Conservation (phyloP, 2,113 vertebrate genomes). For the Halichoeres trimaculatus region DNA sequence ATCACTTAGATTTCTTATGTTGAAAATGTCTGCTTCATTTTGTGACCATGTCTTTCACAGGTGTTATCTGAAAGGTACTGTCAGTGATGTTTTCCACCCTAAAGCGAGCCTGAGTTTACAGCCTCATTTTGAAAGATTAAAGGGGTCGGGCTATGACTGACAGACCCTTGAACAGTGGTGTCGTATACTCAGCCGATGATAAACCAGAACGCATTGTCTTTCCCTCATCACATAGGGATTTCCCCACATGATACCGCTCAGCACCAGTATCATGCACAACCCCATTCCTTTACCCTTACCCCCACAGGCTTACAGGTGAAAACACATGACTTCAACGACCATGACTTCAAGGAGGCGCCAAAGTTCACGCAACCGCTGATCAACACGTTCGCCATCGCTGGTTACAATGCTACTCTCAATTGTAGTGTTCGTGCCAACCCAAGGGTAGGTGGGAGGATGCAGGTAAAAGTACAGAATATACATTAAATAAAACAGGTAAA, state of each 20-base stretch:
- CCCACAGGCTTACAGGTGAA: constrained; percentile 88
- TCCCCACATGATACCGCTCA: constrained; percentile 80
- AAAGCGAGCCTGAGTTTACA: constrained; percentile 32
- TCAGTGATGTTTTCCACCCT: constrained; percentile 70
- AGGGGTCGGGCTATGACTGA: constrained; percentile 61
- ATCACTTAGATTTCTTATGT: not conserved
- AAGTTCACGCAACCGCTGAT: constrained; percentile 94
- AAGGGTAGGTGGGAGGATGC: constrained; percentile 84
- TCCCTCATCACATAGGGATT: constrained; percentile 79
- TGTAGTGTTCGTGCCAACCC: constrained; percentile 97
- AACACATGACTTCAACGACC: constrained; percentile 89
- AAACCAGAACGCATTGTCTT: constrained; percentile 71
- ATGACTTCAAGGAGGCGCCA: constrained; percentile 91
- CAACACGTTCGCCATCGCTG: constrained; percentile 91
- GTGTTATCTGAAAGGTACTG: constrained; percentile 60
- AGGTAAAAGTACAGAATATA: not conserved
- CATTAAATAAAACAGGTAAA: constrained; percentile 7
- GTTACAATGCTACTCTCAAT: constrained; percentile 95
- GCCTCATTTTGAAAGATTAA: constrained; percentile 6
- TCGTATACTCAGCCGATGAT: constrained; percentile 43
- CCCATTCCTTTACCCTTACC: constrained; percentile 77
- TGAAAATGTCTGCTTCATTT: not conserved
- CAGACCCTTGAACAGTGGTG: constrained; percentile 56
- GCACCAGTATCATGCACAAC: constrained; percentile 77
- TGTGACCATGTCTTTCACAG: not conserved